A percentile compares a stretch with the other conserved stretches of the same genome.
These are phyloP conservation scores for Tryphoninae sp. DNA, from an alignment of 2,888 invertebrate species.

Conservation along the genomic window DNA sequence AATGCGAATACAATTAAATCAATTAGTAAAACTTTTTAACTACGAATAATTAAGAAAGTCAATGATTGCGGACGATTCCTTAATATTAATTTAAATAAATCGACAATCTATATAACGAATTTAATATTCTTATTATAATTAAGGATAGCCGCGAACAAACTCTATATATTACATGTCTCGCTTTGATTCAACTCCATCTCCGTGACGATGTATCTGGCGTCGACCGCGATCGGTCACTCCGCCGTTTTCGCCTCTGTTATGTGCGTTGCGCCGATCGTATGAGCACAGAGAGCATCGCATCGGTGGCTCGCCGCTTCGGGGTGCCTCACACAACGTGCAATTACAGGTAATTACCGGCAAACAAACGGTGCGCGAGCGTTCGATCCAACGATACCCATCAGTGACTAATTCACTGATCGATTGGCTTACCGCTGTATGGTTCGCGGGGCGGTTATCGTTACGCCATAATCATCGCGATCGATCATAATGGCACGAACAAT, in stretches of 20 bases:
- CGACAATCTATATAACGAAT: too few species aligned
- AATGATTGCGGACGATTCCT: too few species aligned
- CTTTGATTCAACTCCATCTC: too few species aligned
- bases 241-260: neutral
- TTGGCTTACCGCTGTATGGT: slow-evolving; percentile 57
- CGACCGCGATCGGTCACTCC: neutral
- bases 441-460: slow-evolving; percentile 45
- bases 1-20: too few species aligned
- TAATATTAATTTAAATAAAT: too few species aligned
- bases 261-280: neutral
- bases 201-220: neutral
- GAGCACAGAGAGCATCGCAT: slow-evolving; percentile 23
- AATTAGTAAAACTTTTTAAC: too few species aligned
- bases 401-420: slow-evolving; percentile 63
- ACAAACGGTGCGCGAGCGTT: slow-evolving; percentile 53
- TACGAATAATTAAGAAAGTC: too few species aligned
- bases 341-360: slow-evolving; percentile 62
- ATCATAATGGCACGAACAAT: slow-evolving; percentile 59
- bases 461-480: slow-evolving; percentile 57
- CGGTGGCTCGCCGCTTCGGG: slow-evolving; percentile 44
- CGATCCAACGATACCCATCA: slow-evolving; percentile 58
- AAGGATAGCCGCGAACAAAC: too few species aligned
- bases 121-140: too few species aligned
- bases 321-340: slow-evolving; percentile 42
- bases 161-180: too few species aligned